Conservation (phyloP, 2,113 vertebrate species). For the Nothocercus julius region DNA sequence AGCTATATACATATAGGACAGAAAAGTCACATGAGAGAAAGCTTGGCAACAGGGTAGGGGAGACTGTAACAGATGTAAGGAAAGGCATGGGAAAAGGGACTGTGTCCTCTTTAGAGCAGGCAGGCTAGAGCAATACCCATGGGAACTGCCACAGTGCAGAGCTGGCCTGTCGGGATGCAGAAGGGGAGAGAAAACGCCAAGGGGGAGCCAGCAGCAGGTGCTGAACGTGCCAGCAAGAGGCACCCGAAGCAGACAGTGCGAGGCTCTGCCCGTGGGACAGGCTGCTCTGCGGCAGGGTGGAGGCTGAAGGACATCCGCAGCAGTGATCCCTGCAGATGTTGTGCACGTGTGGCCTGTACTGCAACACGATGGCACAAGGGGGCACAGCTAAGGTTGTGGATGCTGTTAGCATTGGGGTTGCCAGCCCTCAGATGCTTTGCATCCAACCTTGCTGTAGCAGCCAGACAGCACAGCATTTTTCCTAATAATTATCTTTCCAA, state of each 20-base stretch:
- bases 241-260: neutral
- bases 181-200: neutral
- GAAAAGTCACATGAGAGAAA: neutral
- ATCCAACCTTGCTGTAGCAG: neutral
- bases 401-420: neutral
- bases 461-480: neutral
- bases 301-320: neutral
- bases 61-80: neutral
- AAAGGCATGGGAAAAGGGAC: neutral
- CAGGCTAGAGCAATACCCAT: neutral
- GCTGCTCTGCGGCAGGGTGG: neutral
- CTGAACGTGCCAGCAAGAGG: neutral
- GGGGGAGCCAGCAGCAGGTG: neutral
- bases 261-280: neutral
- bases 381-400: neutral
- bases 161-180: fast-evolving
- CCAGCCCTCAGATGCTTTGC: neutral
- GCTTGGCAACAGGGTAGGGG: neutral
- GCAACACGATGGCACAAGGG: neutral
- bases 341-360: neutral
- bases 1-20: neutral
- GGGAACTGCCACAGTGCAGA: neutral
- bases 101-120: neutral
- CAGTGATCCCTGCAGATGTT: neutral
- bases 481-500: neutral